Base-by-base conservation (phyloP, 2,797 vertebrate species). In the Gorsachius magnificus region DNA sequence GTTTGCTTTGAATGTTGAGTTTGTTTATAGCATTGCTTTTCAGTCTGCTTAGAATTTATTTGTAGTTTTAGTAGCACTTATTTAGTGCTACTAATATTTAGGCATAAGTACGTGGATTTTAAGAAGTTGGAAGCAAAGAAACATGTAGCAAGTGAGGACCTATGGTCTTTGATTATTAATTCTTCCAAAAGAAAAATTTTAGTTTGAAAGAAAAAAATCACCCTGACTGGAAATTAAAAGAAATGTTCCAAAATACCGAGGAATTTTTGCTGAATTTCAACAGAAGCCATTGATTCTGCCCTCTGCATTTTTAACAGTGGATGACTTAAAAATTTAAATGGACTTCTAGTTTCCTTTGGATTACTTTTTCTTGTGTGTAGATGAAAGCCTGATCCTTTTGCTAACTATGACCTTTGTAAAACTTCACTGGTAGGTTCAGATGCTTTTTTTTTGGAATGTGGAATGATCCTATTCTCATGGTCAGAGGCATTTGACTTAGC, bases 361-460 rank as follows among this genome's bases (percentile, higher is more conserved):
- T 92, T 87, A 20, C 10, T 70, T 88, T 78, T 41, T 7, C 26
- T 69, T 87, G 24, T 63, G 3, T 28, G 7, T 63, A 35, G 65
- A 68, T 6, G 6, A 14, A 65, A 65, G 10, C 17, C 46, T 43
- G 16, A 54, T 36, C 19, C 4, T 79, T 85, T 85, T 90, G 28
- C 48, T 71, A 56, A 18, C 31, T 53, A 11, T 43, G 66, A 36
- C 9, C 25, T 54, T 11, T 20, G n/a, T 50, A 71, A 60, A 88
- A 50, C 7, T 14, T 76, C 46, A 6, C 11, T 3, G 4, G 22
- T 0, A 1, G 33, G 13, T n/a, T 77, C 51, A 53, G 22, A 11
- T 48, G 33, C 13, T 46, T 53, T 60, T 71, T 69, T 29, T 77
- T 36, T 19, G 60, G 43, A 48, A 54, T 31, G 19, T 79, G 36